Evolutionary conservation across 2,888 invertebrate species (phyloP).

Genomic region (Drosophila subsilvestris): DNA sequence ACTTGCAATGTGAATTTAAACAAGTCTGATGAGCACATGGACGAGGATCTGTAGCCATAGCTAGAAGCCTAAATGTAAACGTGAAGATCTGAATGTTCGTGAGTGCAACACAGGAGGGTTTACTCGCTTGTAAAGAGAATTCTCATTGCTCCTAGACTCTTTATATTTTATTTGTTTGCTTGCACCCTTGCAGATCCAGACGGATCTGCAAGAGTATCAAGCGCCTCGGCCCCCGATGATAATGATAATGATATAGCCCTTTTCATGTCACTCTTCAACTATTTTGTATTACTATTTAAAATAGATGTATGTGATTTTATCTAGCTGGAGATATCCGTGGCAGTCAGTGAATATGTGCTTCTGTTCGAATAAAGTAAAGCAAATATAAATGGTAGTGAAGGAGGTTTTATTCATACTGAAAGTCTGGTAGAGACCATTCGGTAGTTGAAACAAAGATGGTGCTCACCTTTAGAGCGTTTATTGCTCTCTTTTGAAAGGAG

Average conservation of each 20-base stretch:
- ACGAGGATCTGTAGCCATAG: slow-evolving; percentile 79
- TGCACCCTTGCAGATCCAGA: not conserved
- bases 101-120: slow-evolving; percentile 9
- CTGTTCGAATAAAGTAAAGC: not conserved
- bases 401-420: not conserved
- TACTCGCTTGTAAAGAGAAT: slow-evolving; percentile 32
- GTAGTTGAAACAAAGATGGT: no score
- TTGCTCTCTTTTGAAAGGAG: not conserved
- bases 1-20: slow-evolving; percentile 84
- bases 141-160: slow-evolving; percentile 26
- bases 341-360: not conserved
- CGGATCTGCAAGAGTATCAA: not conserved
- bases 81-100: slow-evolving; percentile 31
- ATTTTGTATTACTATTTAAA: slow-evolving; percentile 44
- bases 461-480: not conserved
- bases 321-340: not conserved
- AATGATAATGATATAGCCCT: not conserved
- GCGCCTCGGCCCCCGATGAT: not conserved
- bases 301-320: slow-evolving; percentile 37
- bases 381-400: not conserved
- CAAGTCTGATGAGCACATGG: slow-evolving; percentile 81
- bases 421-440: no score
- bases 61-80: slow-evolving; percentile 12
- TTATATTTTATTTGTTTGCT: not conserved
- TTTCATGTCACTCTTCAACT: slow-evolving; percentile 4